Evolutionary conservation across 2,113 vertebrate species (phyloP).

Genomic region (Guaruba guarouba): DNA sequence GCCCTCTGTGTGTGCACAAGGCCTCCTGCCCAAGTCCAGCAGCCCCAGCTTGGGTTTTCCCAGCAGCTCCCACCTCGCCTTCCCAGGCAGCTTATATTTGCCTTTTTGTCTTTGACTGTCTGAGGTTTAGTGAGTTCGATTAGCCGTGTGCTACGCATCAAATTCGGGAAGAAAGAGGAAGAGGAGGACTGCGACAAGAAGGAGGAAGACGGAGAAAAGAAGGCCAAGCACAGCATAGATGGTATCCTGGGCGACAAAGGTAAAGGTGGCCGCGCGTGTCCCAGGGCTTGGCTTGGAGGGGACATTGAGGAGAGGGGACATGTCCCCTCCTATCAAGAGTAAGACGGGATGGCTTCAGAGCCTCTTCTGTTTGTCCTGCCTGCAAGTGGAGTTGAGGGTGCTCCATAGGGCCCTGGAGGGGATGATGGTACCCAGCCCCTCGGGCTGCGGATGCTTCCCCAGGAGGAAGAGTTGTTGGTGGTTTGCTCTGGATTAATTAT

Average conservation of each 20-base stretch:
- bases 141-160: conserved; percentile 99
- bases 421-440: background rate
- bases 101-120: conserved; percentile 78
- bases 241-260: conserved; percentile 99
- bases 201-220: conserved; percentile 98
- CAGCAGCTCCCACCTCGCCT: accelerated
- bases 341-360: background rate
- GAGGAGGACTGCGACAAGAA: conserved; percentile 97
- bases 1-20: accelerated
- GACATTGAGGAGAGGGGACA: background rate
- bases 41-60: background rate
- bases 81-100: conserved; percentile 74
- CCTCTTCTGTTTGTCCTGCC: accelerated
- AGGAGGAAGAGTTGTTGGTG: background rate
- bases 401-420: background rate
- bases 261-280: conserved; percentile 28
- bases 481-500: conserved; percentile 81
- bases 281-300: background rate
- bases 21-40: background rate
- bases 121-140: conserved; percentile 99
- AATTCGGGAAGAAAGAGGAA: conserved; percentile 99
- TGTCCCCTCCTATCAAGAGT: background rate
- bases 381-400: background rate
- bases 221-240: conserved; percentile 98
- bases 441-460: background rate